Base-by-base conservation (phyloP, 2,797 vertebrate species). In the Gambelia wislizenii region DNA sequence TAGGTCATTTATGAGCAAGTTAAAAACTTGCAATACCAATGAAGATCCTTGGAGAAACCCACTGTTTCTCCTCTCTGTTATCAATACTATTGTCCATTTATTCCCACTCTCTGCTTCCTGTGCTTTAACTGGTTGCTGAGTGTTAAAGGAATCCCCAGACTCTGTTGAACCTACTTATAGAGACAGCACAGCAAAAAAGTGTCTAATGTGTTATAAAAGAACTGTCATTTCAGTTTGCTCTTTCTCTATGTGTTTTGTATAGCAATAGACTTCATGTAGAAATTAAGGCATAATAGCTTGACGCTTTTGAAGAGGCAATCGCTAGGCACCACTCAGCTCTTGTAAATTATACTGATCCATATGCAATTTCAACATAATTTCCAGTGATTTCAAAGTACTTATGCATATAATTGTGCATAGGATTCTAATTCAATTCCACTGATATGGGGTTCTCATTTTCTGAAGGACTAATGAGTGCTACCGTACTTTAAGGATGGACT, bases 101-200 rank as follows among this genome's bases (percentile, higher is more conserved):
- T 67, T 67, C 64, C 64, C 30, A 67, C 64, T 67, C 64, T 67
- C 30, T 67, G 64, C 64, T 67, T 67, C 64, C 12, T 76, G 22
- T 75, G 44, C 39, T 75, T 75, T 25, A 75, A 44, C 22, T 75
- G 14, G 25, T 76, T 76, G 27, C 25, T 76, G 74, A 47, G 25
- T 6, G 12, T 47, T 47, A 76, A 47, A 76, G 12, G 10, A 27
- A 47, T 82, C 39, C 0, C 0, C 1, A 78, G 82, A 81, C 56
- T 27, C 89, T 52, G 70, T 22, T 64, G 69, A 5, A 64, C n/a
- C 8, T 14, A 6, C 12, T n/a, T 75, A n/a, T n/a, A 74, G 69
- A 90, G 4, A 69, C 13, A 0, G 0, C 6, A 74, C 20, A 52
- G 16, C 52, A 47, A 0, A 0, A 25, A 87, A 70, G 1, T 8